Percentiles rank a stretch among this genome's conserved stretches.
Evolutionary conservation across 2,888 invertebrate genomes (phyloP).

Genomic region (Escarpia spicata): DNA sequence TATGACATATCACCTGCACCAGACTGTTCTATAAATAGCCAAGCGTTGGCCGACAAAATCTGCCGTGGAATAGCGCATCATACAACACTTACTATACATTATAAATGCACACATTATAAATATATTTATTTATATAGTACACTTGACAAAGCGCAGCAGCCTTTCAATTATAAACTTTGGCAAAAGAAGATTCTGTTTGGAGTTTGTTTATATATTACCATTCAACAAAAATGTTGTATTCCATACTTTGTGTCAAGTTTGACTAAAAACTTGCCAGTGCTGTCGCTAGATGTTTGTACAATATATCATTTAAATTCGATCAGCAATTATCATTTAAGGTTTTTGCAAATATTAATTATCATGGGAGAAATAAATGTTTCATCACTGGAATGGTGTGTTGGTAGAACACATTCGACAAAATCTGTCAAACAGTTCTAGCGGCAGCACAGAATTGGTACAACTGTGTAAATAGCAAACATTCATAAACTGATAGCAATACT

Average conservation of each 20-base stretch:
- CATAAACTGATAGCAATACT: neutral
- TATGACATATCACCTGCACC: too few relatives aligned
- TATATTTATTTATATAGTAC: slow-evolving; percentile 16
- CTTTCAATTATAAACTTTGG: neutral
- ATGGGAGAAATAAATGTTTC: too few relatives aligned
- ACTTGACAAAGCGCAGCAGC: neutral
- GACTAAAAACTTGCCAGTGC: neutral
- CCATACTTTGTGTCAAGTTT: neutral
- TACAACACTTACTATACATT: neutral
- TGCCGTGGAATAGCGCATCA: neutral
- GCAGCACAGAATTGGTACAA: neutral
- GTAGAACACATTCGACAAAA: neutral
- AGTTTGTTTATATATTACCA: neutral
- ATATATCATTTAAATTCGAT: neutral
- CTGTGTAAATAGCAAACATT: neutral
- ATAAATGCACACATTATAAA: slow-evolving; percentile 12
- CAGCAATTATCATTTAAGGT: neutral
- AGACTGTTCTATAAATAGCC: too few relatives aligned
- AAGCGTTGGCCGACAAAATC: too few relatives aligned
- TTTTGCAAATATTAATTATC: neutral
- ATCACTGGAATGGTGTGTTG: too few relatives aligned
- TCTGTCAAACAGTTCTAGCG: neutral
- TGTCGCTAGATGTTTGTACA: neutral
- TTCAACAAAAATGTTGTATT: neutral
- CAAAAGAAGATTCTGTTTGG: neutral